Conservation (phyloP, 1,140 invertebrate genomes). For the Aphaenogaster ashmeadi region DNA sequence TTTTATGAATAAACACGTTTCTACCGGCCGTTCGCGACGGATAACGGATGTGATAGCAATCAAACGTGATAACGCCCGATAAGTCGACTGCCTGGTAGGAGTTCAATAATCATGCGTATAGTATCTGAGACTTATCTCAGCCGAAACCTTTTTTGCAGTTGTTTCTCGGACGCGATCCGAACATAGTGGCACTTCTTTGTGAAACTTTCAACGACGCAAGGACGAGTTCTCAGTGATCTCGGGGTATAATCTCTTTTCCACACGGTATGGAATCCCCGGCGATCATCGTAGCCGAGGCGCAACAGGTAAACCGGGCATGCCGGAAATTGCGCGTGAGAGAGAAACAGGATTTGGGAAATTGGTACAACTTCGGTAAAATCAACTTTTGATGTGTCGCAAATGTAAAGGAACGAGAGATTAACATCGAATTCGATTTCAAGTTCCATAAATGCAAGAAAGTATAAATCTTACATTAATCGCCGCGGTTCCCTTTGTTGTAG, state of each 20-base stretch:
- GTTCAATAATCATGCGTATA: background rate
- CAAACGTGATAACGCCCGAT: constrained; percentile 44
- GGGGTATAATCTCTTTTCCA: background rate
- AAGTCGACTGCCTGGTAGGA: constrained; percentile 1
- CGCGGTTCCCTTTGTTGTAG: no score
- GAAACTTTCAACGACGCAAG: background rate
- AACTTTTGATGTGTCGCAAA: background rate
- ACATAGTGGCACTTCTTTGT: background rate
- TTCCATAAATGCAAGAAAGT: background rate
- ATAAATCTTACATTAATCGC: no score
- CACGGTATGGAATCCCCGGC: background rate
- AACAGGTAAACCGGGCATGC: constrained; percentile 5
- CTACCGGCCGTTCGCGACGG: background rate
- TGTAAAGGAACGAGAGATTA: background rate
- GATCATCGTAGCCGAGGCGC: background rate
- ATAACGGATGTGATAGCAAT: background rate
- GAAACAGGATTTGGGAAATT: background rate
- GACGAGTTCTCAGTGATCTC: background rate
- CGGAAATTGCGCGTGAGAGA: background rate
- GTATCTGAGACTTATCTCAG: background rate
- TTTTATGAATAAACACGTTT: background rate
- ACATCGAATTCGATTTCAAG: background rate
- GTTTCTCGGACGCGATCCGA: background rate
- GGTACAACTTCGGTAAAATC: background rate
- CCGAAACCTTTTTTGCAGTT: background rate